Conservation (phyloP, 2,797 vertebrate genomes). For the Saxicola maurus region DNA sequence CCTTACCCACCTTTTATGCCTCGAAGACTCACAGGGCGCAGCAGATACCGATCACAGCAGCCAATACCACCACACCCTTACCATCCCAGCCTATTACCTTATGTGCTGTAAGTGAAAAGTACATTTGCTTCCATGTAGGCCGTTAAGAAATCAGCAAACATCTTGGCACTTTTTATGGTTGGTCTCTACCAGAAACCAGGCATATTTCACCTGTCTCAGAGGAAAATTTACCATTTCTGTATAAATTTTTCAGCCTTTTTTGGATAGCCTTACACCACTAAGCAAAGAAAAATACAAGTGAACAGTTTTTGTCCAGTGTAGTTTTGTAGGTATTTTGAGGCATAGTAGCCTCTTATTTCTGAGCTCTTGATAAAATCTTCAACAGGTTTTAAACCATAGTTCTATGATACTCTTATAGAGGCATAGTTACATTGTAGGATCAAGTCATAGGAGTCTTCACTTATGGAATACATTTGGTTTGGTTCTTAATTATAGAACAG, state of each 20-base stretch:
- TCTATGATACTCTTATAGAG: background rate
- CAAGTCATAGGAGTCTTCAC: background rate
- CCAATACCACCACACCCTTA: conserved; percentile 90
- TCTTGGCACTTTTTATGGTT: background rate
- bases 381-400: background rate
- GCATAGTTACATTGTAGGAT: background rate
- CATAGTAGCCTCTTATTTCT: background rate
- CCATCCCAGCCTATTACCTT: conserved; percentile 94
- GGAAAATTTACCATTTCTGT: background rate
- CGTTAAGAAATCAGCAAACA: background rate
- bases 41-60: conserved; percentile 90
- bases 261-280: background rate
- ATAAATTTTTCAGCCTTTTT: background rate
- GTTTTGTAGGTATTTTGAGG: background rate
- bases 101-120: conserved; percentile 88
- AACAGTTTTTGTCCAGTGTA: background rate
- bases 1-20: conserved; percentile 94
- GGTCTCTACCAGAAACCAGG: background rate
- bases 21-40: conserved; percentile 88
- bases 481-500: background rate
- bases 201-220: background rate
- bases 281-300: background rate
- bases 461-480: background rate
- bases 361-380: background rate
- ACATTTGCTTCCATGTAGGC: background rate